Conservation (phyloP, 2,888 invertebrate species). For the Melikaiella ostensackeni region DNA sequence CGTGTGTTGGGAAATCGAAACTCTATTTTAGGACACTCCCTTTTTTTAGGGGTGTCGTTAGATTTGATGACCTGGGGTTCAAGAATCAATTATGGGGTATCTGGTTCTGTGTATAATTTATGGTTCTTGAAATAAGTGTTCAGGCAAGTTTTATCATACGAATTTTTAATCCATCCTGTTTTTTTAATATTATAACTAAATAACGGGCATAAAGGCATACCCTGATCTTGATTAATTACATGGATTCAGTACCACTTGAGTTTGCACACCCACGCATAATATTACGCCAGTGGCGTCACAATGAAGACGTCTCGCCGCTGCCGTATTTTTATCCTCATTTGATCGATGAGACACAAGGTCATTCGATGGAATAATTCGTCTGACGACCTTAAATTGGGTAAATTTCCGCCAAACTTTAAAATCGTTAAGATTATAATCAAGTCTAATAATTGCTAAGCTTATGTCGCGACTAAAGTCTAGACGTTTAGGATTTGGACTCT, state of each 20-base stretch:
- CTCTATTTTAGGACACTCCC: neutral
- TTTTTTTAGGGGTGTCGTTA: neutral
- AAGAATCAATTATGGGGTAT: neutral
- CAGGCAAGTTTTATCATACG: neutral
- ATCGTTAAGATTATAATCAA: neutral
- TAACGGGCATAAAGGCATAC: neutral
- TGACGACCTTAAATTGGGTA: neutral
- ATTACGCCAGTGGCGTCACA: neutral
- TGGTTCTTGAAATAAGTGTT: neutral
- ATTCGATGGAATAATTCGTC: neutral
- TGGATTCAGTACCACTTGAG: neutral
- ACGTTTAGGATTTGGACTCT: neutral
- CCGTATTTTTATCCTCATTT: slow-evolving; percentile 57
- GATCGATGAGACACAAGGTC: slow-evolving; percentile 57
- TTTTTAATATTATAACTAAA: neutral
- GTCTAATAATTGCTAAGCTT: neutral
- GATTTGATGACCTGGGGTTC: neutral
- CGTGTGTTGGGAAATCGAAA: neutral
- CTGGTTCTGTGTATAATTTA: neutral
- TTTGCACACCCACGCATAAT: neutral
- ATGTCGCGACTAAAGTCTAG: slow-evolving; percentile 2
- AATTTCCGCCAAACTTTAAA: neutral
- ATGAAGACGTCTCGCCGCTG: neutral
- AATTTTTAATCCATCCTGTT: too few species aligned
- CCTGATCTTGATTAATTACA: neutral